phyloP scores from a whole-genome alignment of 2,888 invertebrate species.

The Troglohyphantes excavatus region DNA sequence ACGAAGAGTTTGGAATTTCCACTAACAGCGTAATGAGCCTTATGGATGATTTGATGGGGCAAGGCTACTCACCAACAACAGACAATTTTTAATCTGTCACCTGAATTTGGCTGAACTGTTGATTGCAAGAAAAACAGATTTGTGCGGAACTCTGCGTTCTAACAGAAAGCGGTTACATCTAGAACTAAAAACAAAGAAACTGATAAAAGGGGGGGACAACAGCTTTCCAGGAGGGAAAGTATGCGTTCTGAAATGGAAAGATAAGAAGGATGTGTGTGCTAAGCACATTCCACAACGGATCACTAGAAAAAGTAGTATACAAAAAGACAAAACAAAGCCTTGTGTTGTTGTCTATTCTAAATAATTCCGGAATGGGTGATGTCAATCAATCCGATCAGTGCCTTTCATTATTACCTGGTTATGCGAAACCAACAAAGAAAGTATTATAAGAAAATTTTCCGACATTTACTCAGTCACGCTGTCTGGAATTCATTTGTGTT shows the following conservation, averaged over 20 bases:
- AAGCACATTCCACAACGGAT: neutral
- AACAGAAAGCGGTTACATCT: neutral
- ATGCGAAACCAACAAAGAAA: slow-evolving; percentile 41
- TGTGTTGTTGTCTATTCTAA: neutral
- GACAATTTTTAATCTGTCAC: slow-evolving; percentile 76
- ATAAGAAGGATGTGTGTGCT: slow-evolving; percentile 52
- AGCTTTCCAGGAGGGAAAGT: slow-evolving; percentile 48
- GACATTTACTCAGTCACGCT: slow-evolving; percentile 34
- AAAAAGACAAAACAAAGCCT: neutral
- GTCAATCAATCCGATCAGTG: slow-evolving; percentile 19
- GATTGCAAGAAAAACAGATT: neutral
- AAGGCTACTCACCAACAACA: slow-evolving; percentile 61
- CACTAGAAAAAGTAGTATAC: neutral
- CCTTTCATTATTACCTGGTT: neutral
- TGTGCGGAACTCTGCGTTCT: neutral
- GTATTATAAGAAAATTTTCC: slow-evolving; percentile 33
- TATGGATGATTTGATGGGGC: slow-evolving; percentile 36
- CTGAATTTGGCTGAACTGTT: slow-evolving; percentile 31
- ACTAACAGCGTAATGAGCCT: slow-evolving; percentile 29
- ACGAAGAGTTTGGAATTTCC: neutral
- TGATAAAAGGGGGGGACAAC: slow-evolving; percentile 33
- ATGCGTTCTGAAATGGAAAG: slow-evolving; percentile 15
- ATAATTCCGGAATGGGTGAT: neutral
- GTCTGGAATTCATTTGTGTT: neutral
- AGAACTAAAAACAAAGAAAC: neutral